Evolutionary conservation across 2,888 invertebrate genomes (phyloP).

Genomic region (Ophion slaviceki): DNA sequence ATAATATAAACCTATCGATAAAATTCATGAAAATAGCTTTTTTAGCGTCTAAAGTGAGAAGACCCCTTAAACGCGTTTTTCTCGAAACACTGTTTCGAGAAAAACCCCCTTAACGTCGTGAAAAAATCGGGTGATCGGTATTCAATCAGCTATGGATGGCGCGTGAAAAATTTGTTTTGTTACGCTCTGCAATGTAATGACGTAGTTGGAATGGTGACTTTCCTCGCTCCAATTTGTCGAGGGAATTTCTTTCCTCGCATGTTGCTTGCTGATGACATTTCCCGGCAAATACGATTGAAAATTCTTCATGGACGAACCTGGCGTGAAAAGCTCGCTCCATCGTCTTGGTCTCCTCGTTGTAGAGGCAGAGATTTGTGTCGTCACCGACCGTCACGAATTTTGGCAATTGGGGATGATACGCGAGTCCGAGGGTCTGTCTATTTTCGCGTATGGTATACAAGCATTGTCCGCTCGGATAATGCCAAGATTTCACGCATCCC

Average conservation of each 20-base stretch:
- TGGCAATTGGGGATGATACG: conserved; percentile 86
- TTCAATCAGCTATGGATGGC: too few species aligned
- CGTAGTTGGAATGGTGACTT: not conserved
- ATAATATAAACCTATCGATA: too few species aligned
- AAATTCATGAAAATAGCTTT: too few species aligned
- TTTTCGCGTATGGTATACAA: conserved; percentile 88
- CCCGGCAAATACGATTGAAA: not conserved
- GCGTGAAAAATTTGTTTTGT: too few species aligned
- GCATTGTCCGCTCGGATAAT: conserved; percentile 87
- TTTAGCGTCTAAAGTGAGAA: too few species aligned
- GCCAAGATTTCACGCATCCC: conserved; percentile 89
- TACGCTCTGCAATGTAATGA: too few species aligned
- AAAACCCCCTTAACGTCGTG: too few species aligned
- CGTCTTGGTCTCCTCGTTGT: conserved; percentile 88
- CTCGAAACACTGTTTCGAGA: too few species aligned
- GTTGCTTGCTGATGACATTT: not conserved
- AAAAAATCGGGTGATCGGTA: too few species aligned
- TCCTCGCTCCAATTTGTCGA: not conserved
- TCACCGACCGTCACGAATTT: conserved; percentile 87
- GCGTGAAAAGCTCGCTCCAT: conserved; percentile 87
- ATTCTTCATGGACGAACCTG: conserved; percentile 82
- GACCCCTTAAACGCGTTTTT: too few species aligned
- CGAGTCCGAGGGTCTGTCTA: conserved; percentile 87
- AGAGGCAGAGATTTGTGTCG: conserved; percentile 87
- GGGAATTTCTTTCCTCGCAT: not conserved